Percentiles rank a stretch among this genome's conserved stretches.
These are phyloP conservation scores for Cryptocephalus primarius DNA, from an alignment of 2,888 invertebrate species.

Conservation along the genomic window DNA sequence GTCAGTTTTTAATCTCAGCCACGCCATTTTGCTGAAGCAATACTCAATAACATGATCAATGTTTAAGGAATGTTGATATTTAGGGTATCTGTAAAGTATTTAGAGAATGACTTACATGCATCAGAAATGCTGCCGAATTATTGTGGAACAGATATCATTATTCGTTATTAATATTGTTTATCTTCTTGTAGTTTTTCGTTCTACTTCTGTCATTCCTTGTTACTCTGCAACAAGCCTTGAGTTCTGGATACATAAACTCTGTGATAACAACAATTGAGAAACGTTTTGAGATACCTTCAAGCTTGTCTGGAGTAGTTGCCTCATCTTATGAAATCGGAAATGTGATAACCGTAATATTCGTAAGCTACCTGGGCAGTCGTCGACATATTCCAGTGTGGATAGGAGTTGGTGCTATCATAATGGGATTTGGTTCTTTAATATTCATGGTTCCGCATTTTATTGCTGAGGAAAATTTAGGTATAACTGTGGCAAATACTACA, in stretches of 20 bases:
- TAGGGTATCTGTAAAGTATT: too few relatives aligned
- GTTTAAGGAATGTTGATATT: too few relatives aligned
- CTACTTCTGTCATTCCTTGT: conserved; percentile 81
- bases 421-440: conserved; percentile 86
- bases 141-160: too few relatives aligned
- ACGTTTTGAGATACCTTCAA: conserved; percentile 87
- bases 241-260: conserved; percentile 87
- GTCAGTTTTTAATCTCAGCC: too few relatives aligned
- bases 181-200: conserved; percentile 61
- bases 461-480: conserved; percentile 64
- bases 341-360: conserved; percentile 90
- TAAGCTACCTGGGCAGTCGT: conserved; percentile 86
- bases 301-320: conserved; percentile 84
- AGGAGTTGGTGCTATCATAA: conserved; percentile 82
- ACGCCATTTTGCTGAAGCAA: too few relatives aligned
- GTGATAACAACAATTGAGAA: conserved; percentile 96
- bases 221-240: conserved; percentile 80
- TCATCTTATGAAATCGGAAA: conserved; percentile 94
- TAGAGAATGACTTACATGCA: too few relatives aligned
- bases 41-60: too few relatives aligned
- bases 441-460: conserved; percentile 91
- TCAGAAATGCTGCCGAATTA: too few relatives aligned
- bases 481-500: conserved; percentile 53
- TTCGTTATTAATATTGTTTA: too few relatives aligned
- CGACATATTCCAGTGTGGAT: conserved; percentile 61